Evolutionary conservation across 2,888 invertebrate genomes (phyloP).

Genomic region (Acronicta leporina): DNA sequence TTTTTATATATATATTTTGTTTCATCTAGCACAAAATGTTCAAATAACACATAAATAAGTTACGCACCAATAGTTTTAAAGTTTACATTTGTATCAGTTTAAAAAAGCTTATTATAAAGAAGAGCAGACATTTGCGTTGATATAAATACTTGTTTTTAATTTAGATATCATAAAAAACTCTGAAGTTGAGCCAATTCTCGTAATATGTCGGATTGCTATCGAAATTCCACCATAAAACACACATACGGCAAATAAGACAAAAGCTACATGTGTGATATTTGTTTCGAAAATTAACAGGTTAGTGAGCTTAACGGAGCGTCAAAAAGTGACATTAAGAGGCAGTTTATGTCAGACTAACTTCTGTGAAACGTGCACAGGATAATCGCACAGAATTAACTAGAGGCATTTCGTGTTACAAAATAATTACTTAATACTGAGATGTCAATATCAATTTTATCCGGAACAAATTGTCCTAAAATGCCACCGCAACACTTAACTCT

Average conservation of each 20-base stretch:
- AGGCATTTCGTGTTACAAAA: constrained; percentile 56
- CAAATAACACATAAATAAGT: constrained; percentile 20
- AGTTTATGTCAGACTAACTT: constrained; percentile 73
- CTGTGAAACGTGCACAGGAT: constrained; percentile 45
- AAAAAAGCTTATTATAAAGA: constrained; percentile 44
- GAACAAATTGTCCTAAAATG: constrained; percentile 77
- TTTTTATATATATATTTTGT: not conserved
- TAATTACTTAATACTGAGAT: constrained; percentile 68
- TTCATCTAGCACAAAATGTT: constrained; percentile 2
- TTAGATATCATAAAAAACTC: constrained; percentile 69
- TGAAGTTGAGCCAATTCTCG: constrained; percentile 72
- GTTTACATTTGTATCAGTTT: constrained; percentile 39
- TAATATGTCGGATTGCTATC: constrained; percentile 58
- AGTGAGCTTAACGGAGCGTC: constrained; percentile 61
- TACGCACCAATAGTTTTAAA: constrained; percentile 20
- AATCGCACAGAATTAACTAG: constrained; percentile 55
- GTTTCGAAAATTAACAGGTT: constrained; percentile 53
- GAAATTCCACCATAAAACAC: constrained; percentile 51
- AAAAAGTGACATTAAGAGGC: constrained; percentile 65
- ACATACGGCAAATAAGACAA: constrained; percentile 49
- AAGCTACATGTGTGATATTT: constrained; percentile 46
- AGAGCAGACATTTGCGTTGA: constrained; percentile 49
- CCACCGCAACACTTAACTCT: constrained; percentile 84
- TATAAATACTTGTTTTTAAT: constrained; percentile 65
- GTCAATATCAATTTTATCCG: constrained; percentile 71